phyloP scores from a whole-genome alignment of 2,797 vertebrate species.

The Fratercula arctica region DNA sequence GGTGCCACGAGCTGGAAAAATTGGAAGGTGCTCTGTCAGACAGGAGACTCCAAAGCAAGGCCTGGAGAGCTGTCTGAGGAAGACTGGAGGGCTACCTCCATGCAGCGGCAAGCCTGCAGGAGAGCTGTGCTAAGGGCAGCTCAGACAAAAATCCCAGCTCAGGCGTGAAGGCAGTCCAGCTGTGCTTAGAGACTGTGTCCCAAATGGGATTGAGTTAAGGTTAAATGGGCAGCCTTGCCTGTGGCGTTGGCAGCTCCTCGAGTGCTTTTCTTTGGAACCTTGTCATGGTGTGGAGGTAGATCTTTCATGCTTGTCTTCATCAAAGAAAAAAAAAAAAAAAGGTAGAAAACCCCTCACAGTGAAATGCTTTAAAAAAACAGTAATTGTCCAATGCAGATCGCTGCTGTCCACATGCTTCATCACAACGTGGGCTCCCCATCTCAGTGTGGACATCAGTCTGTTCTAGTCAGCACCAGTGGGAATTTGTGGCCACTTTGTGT shows the following conservation, averaged over 20 bases:
- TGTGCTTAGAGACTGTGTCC: not conserved
- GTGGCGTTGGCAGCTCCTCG: not conserved
- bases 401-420: not conserved
- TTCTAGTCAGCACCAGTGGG: not conserved
- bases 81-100: accelerated
- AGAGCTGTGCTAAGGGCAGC: not conserved
- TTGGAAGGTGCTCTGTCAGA: not conserved
- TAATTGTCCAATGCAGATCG: not conserved
- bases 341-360: not conserved
- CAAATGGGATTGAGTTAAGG: not conserved
- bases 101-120: not conserved
- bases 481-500: not conserved
- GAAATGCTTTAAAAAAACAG: not conserved
- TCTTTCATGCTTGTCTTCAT: not conserved
- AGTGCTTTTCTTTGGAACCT: not conserved
- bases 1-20: not conserved
- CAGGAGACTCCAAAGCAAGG: not conserved
- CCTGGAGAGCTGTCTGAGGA: not conserved
- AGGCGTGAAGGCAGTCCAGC: not conserved
- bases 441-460: not conserved
- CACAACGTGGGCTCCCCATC: accelerated
- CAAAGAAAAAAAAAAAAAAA: not conserved
- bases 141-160: not conserved
- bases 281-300: not conserved
- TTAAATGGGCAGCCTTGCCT: not conserved